A percentile compares a stretch with the other conserved stretches of the same genome.
These are phyloP conservation scores for Drosophila anomelani DNA, from an alignment of 2,888 invertebrate genomes.

Conservation along the genomic window DNA sequence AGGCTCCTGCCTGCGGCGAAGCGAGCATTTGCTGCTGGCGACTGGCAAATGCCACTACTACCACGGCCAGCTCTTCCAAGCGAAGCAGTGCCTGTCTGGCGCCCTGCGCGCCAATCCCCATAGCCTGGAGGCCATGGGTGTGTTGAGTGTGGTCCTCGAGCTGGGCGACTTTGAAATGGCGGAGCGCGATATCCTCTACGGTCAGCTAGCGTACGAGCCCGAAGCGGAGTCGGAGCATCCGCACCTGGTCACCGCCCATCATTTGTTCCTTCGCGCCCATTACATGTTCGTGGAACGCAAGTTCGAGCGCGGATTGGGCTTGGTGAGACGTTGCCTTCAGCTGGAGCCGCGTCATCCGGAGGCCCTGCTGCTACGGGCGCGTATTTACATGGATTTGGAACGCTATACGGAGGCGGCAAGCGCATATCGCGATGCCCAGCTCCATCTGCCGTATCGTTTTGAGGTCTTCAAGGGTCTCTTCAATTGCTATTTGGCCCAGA, in stretches of 20 bases:
- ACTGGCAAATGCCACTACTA: constrained; percentile 91
- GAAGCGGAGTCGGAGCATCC: constrained; percentile 83
- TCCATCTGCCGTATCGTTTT: constrained; percentile 82
- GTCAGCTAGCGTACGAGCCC: constrained; percentile 78
- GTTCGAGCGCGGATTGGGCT: constrained; percentile 89
- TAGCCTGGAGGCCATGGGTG: constrained; percentile 87
- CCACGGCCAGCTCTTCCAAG: constrained; percentile 89
- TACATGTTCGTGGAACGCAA: constrained; percentile 87
- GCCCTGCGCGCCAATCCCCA: constrained; percentile 86
- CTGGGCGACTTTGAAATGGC: constrained; percentile 86
- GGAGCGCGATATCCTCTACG: constrained; percentile 88
- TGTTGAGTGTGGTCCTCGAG: constrained; percentile 87
- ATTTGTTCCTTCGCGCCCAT: constrained; percentile 92
- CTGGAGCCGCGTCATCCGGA: constrained; percentile 89
- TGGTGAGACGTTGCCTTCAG: constrained; percentile 90
- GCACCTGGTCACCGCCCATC: constrained; percentile 86
- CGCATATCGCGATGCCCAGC: constrained; percentile 78
- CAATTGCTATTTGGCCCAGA: constrained; percentile 89
- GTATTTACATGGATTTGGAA: constrained; percentile 79
- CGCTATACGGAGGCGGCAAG: constrained; percentile 80
- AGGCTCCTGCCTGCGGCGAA: constrained; percentile 88
- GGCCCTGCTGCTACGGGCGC: constrained; percentile 89
- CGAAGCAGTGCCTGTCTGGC: constrained; percentile 85
- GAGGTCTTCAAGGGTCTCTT: constrained; percentile 92
- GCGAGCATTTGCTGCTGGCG: constrained; percentile 88